phyloP scores from a whole-genome alignment of 2,797 vertebrate genomes.

The Agapornis canus region DNA sequence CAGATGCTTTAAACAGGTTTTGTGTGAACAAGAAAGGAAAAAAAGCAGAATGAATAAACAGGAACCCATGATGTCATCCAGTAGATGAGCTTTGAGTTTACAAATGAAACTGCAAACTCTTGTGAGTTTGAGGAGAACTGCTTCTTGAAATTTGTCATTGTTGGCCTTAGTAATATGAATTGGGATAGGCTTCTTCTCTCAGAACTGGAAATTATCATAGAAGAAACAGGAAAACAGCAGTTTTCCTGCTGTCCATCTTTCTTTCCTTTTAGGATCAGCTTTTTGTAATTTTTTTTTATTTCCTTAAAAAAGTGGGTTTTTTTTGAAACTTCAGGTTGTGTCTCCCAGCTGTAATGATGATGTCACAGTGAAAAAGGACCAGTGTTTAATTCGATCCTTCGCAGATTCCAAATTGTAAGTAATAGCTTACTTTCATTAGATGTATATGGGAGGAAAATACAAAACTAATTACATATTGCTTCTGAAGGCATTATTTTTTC shows the following conservation, averaged over 20 bases:
- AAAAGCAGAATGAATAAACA: neutral
- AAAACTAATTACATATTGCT: neutral
- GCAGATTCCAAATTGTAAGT: slow-evolving; percentile 96
- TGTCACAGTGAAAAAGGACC: slow-evolving; percentile 92
- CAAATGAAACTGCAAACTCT: neutral
- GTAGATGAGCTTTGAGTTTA: neutral
- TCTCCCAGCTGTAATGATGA: slow-evolving; percentile 96
- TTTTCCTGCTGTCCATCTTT: neutral
- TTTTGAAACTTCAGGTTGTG: slow-evolving; percentile 83
- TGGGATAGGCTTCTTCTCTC: neutral
- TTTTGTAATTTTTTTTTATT: neutral
- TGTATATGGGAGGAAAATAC: neutral
- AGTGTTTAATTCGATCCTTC: slow-evolving; percentile 94
- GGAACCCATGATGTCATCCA: neutral
- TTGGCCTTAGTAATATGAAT: neutral
- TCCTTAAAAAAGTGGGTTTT: neutral
- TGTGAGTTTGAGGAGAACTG: neutral
- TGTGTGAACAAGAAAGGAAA: neutral
- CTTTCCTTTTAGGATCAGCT: neutral
- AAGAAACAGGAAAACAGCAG: neutral
- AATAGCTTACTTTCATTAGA: neutral
- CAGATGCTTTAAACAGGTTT: neutral
- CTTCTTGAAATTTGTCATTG: neutral
- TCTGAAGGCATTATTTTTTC: neutral
- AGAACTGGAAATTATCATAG: neutral